phyloP scores from a whole-genome alignment of 2,888 invertebrate genomes.

The Priocnemis perturbator region DNA sequence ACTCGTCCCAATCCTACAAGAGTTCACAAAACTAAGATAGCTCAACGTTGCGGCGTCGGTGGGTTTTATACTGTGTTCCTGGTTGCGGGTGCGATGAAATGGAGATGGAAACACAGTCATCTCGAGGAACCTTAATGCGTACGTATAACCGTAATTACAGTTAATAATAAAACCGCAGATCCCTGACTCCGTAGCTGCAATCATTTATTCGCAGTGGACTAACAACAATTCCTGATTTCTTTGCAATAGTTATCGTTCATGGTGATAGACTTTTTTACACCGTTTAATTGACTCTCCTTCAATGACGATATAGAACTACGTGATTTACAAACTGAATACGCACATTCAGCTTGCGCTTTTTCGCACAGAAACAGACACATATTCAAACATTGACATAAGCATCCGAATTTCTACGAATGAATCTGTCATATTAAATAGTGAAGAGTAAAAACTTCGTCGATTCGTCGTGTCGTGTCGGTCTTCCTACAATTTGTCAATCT shows the following conservation, averaged over 20 bases:
- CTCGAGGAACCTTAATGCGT: constrained; percentile 67
- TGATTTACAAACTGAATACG: too few relatives aligned
- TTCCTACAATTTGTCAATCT: too few relatives aligned
- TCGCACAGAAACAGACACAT: too few relatives aligned
- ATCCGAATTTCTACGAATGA: too few relatives aligned
- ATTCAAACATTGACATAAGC: too few relatives aligned
- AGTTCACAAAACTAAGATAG: constrained; percentile 61
- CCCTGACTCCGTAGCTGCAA: constrained; percentile 26
- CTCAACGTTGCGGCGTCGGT: constrained; percentile 42
- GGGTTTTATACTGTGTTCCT: constrained; percentile 60
- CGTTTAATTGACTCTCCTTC: not conserved
- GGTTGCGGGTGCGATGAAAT: constrained; percentile 50
- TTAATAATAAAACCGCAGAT: constrained; percentile 73
- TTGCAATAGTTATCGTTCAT: constrained; percentile 11
- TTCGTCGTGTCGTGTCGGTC: too few relatives aligned
- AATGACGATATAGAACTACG: too few relatives aligned
- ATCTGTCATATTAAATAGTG: too few relatives aligned
- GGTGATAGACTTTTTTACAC: not conserved
- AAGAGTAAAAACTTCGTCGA: too few relatives aligned
- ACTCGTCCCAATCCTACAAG: constrained; percentile 43
- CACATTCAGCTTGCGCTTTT: too few relatives aligned
- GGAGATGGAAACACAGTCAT: constrained; percentile 68
- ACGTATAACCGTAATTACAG: constrained; percentile 69
- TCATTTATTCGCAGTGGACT: constrained; percentile 29
- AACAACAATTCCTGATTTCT: constrained; percentile 32